Evolutionary conservation across 1,140 invertebrate genomes (phyloP).

Genomic region (Idris sp.): DNA sequence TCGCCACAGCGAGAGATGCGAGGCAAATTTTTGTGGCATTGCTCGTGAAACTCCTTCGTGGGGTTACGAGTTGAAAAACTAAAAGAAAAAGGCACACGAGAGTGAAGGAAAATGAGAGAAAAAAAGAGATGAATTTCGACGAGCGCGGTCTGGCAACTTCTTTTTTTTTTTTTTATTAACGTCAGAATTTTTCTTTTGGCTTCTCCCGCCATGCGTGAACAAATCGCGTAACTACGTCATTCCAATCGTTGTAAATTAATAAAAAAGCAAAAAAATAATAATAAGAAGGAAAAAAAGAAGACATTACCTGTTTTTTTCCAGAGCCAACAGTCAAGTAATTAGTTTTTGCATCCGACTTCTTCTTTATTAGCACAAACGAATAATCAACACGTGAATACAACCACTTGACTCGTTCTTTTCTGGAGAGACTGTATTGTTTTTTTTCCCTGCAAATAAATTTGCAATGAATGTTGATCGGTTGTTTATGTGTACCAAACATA

Average conservation of each 20-base stretch:
- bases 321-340: conserved; percentile 55
- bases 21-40: conserved; percentile 61
- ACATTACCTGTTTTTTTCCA: too few relatives aligned
- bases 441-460: background rate
- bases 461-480: conserved; percentile 15
- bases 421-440: conserved; percentile 23
- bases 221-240: conserved; percentile 63
- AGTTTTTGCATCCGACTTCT: conserved; percentile 49
- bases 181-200: conserved; percentile 61
- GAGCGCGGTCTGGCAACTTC: conserved; percentile 57
- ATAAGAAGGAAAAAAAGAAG: too few relatives aligned
- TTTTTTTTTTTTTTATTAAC: conserved; percentile 44
- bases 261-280: conserved; percentile 58
- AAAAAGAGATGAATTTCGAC: conserved; percentile 61
- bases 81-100: conserved; percentile 54
- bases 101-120: conserved; percentile 44
- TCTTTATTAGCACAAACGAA: conserved; percentile 53
- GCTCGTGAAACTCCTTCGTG: conserved; percentile 60
- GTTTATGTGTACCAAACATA: background rate
- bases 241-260: conserved; percentile 63
- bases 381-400: conserved; percentile 59
- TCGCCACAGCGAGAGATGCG: conserved; percentile 54
- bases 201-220: conserved; percentile 63
- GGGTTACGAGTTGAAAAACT: conserved; percentile 55
- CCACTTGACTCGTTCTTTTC: conserved; percentile 18